Evolutionary conservation across 2,113 vertebrate genomes (phyloP).

Genomic region (Amphilophus citrinellus): DNA sequence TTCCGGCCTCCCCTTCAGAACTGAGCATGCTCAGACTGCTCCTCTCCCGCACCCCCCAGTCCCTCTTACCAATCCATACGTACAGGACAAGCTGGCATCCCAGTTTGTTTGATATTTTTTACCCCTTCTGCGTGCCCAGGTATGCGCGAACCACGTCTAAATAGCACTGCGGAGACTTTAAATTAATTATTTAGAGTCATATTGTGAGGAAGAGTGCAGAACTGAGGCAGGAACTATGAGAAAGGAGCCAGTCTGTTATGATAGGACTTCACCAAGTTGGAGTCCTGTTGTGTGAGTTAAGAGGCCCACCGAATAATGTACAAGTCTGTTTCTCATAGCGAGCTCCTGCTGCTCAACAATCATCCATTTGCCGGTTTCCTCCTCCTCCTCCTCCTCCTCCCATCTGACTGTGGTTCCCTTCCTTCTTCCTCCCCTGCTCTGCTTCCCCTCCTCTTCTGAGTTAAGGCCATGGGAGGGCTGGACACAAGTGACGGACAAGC

Average conservation of each 20-base stretch:
- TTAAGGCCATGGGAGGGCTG: conserved; percentile 66
- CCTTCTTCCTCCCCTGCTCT: conserved; percentile 13
- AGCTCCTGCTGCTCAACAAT: conserved; percentile 20
- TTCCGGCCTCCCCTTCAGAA: conserved; percentile 20
- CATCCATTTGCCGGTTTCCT: background rate
- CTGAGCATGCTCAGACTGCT: conserved; percentile 35
- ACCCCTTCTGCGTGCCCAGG: conserved; percentile 25
- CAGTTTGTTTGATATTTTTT: background rate
- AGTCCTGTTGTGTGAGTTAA: conserved; percentile 41
- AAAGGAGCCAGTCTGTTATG: conserved; percentile 33
- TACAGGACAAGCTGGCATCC: conserved; percentile 18
- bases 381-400: background rate
- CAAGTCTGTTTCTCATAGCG: conserved; percentile 32
- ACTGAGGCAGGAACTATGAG: conserved; percentile 28
- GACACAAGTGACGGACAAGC: conserved; percentile 45
- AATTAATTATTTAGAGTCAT: conserved; percentile 14
- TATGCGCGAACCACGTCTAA: conserved; percentile 40
- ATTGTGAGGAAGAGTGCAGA: conserved; percentile 22
- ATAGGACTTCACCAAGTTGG: conserved; percentile 19
- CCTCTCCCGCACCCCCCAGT: conserved; percentile 17
- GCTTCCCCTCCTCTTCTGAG: conserved; percentile 36
- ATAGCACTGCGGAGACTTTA: conserved; percentile 30
- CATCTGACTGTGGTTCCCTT: background rate
- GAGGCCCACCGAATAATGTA: conserved; percentile 34
- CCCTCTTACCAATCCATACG: conserved; percentile 11